Conservation (phyloP, 2,888 invertebrate genomes). For the Meteorus colon region DNA sequence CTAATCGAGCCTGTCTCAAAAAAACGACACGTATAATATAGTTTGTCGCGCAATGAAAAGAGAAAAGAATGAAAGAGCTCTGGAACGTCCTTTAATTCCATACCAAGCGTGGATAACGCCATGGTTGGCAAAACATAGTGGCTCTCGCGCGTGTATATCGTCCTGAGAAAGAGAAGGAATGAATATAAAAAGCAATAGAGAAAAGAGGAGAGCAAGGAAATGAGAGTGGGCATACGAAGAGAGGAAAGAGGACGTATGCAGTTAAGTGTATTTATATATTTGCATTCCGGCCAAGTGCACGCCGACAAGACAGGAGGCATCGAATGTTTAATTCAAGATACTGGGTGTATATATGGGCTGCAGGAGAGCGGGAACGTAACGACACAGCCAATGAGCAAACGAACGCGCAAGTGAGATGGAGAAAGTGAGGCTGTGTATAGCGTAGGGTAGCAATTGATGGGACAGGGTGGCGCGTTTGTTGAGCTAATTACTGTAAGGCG, state of each 20-base stretch:
- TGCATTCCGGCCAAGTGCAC: conserved; percentile 68
- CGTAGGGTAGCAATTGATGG: conserved; percentile 72
- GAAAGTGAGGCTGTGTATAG: conserved; percentile 49
- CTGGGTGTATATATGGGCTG: conserved; percentile 47
- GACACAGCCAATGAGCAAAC: conserved; percentile 37
- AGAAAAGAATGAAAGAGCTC: not conserved
- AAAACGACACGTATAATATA: conserved; percentile 35
- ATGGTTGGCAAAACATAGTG: conserved; percentile 36
- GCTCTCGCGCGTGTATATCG: conserved; percentile 42
- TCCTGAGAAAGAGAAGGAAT: conserved; percentile 40
- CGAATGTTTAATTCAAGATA: conserved; percentile 73
- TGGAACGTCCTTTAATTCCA: conserved; percentile 34
- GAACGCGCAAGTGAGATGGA: conserved; percentile 49
- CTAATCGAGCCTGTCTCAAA: conserved; percentile 27
- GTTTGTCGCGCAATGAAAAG: not conserved
- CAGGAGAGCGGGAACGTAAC: conserved; percentile 13
- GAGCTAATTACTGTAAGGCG: conserved; percentile 73
- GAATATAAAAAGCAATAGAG: conserved; percentile 36
- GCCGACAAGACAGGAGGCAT: conserved; percentile 71
- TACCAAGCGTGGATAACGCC: conserved; percentile 30
- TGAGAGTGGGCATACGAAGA: conserved; percentile 29
- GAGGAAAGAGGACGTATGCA: conserved; percentile 32
- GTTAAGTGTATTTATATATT: conserved; percentile 62
- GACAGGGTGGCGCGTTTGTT: conserved; percentile 73
- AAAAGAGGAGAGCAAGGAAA: conserved; percentile 37